Base-by-base conservation (phyloP, 30 jellyfish, hydroid and myxozoan genomes). In the Aurelia coerulea region DNA sequence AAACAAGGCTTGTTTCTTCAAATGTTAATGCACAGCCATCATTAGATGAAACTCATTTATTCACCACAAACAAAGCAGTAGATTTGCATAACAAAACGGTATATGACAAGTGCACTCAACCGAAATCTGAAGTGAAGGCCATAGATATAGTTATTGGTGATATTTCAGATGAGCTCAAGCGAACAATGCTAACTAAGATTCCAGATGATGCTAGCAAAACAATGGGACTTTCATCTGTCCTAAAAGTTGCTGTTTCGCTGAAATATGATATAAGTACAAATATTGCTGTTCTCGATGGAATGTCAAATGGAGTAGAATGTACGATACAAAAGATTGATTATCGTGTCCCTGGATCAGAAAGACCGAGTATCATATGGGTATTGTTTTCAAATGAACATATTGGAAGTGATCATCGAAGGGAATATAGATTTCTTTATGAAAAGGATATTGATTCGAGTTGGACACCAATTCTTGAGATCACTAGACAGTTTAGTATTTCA, bases 291-390 rank as follows among this genome's bases (percentile, higher is more conserved):
- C 19, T 18, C 16, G 83, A 73, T 73, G 83, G 83, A 13, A 56
- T 63, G 67, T 53, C 88, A n/a, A 78, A 60, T 58, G 79, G 88
- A 53, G 88, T 58, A 54, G 88, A 78, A 78, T 78, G 88, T 63
- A 78, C 41, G 17, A 41, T 78, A 60, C 31, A 35, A 42, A 15
- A 56, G 3, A 17, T 78, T 56, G 88, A 78, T 10, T 78, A 78
- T 81, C n/a, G 81, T 2, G 65, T 54, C 41, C 32, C 52, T 17
- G 19, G 19, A 10, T 63, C 78, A 10, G 23, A 15, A 12, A 78
- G 88, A 59, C 88, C 88, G 10, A 78, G 65, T 29, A 59, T 78
- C 16, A 78, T 78, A 18, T 78, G 88, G 88, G 88, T 78, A 49
- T 19, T 14, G 32, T 59, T 59, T 3, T 59, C 23, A 19, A 19